Base-by-base conservation (phyloP, 30 jellyfish, hydroid and myxozoan species). In the Catostylus mosaicus region DNA sequence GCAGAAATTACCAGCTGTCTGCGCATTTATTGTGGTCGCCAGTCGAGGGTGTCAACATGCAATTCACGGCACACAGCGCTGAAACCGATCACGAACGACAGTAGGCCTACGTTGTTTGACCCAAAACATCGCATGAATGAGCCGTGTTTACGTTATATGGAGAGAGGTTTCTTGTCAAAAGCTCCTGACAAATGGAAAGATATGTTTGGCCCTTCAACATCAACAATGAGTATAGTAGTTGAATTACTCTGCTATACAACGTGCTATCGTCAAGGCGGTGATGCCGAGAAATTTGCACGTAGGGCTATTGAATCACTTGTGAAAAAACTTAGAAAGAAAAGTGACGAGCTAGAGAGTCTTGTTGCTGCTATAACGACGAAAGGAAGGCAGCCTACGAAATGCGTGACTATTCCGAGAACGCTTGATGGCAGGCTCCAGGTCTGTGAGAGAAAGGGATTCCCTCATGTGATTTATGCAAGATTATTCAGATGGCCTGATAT, bases 401-500 rank as follows among this genome's bases (percentile, higher is more conserved):
- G 99, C 88, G 99, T 94, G 78, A 94, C 99, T 45, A 94, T 94
- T 29, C 99, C 99, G 16, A 75, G 99, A 67, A 94, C 99, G 36
- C 82, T 94, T 26, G 99, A 94, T 85, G 99, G 99, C 63, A 77
- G 99, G 65, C 86, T 94, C 3, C 99, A 94, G 75, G 99, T 94
- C 48, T 94, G 99, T 83, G 99, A 94, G 71, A 77, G 99, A 32
- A 94, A 94, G 79, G 99, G 99, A 37, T 94, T 94, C 77, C 99
- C 99, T 48, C 99, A 94, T 85, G 99, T 94, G 75, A 94, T 94
- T 35, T 94, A 94, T 77, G 92, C 99, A 34, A 69, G 99, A 48
- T 76, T 94, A 54, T 94, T 94, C 81, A 87, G 99, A 48, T 94
- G 99, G 99, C 99, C 99, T 26, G 99, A 94, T 72, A 94, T 94